Evolutionary conservation across 2,797 vertebrate species (phyloP).

Genomic region (Esox lucius): DNA sequence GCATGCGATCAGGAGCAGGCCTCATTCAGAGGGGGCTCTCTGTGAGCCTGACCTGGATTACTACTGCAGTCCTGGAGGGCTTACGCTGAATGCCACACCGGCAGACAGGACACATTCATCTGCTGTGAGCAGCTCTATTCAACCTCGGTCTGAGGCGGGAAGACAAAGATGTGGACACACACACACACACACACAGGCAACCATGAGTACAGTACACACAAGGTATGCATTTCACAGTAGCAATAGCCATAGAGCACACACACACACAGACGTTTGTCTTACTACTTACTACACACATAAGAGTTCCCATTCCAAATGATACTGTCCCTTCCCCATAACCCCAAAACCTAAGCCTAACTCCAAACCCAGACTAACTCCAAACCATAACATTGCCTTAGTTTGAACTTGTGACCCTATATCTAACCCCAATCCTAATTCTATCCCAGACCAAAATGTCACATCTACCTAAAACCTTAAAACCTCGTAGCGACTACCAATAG

Average conservation of each 20-base stretch:
- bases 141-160: conserved; percentile 68
- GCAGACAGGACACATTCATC: conserved; percentile 79
- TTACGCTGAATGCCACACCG: conserved; percentile 69
- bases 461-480: no score
- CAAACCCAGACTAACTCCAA: no score
- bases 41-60: conserved; percentile 82
- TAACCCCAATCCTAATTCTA: no score
- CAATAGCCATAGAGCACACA: conserved; percentile 20
- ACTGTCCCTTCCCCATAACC: no score
- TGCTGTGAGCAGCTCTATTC: conserved; percentile 64
- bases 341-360: no score
- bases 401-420: no score
- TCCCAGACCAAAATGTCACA: no score
- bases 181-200: conserved; percentile 44
- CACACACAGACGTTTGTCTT: conserved; percentile 17
- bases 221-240: conserved; percentile 20
- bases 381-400: no score
- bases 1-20: conserved; percentile 68
- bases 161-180: conserved; percentile 56
- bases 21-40: conserved; percentile 76
- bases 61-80: conserved; percentile 76
- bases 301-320: no score
- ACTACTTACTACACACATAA: no score
- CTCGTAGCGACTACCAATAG: no score
- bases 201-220: not conserved